Evolutionary conservation across 2,113 vertebrate genomes (phyloP).

Genomic region (Macaca mulatta): DNA sequence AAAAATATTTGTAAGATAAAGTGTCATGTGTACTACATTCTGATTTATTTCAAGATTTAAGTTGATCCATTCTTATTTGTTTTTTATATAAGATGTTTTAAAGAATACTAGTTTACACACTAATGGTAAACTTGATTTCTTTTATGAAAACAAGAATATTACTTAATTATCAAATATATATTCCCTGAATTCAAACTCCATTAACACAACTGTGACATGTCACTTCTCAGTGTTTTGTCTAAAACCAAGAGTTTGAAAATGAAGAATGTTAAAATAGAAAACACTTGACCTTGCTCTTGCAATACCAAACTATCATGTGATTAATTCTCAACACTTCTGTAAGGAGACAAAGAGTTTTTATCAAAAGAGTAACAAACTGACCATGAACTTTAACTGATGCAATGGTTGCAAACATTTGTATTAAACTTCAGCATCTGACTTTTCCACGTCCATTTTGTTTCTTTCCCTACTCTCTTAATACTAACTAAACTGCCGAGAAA

Average conservation of each 20-base stretch:
- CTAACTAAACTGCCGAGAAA: background rate
- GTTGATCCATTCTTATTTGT: background rate
- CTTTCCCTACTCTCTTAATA: background rate
- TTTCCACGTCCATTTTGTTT: background rate
- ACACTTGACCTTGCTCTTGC: background rate
- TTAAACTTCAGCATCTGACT: background rate
- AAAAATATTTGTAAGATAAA: conserved; percentile 1
- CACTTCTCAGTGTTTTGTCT: background rate
- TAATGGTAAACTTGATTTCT: background rate
- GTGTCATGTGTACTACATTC: background rate
- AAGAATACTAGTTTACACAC: background rate
- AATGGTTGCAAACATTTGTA: background rate
- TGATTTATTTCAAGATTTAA: background rate
- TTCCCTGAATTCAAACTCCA: background rate
- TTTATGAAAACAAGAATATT: background rate
- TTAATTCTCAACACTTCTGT: background rate
- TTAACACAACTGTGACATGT: background rate
- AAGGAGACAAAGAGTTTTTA: background rate
- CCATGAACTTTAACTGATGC: background rate
- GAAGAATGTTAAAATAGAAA: conserved; percentile 2
- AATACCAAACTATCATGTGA: background rate
- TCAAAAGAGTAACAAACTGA: background rate
- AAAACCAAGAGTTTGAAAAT: conserved; percentile 11
- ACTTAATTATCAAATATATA: background rate
- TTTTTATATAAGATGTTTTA: conserved; percentile 33